Conservation (phyloP, 2,888 invertebrate genomes). For the Chydorus sphaericus region DNA sequence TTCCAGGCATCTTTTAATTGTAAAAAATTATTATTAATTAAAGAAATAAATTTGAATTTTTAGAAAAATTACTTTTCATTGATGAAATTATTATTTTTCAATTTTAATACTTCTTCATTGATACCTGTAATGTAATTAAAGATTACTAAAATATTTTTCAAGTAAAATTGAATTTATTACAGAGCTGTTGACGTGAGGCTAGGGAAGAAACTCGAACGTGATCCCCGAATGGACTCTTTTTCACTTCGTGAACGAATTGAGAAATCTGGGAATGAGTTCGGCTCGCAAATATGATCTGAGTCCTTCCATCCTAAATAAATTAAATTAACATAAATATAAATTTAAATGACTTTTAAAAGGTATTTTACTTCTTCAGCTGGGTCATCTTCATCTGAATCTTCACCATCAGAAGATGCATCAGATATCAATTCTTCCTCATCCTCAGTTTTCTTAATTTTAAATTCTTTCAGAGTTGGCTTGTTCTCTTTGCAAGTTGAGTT, state of each 20-base stretch:
- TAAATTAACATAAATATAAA: background rate
- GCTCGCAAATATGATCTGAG: slow-evolving; percentile 78
- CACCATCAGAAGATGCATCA: slow-evolving; percentile 22
- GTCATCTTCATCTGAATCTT: slow-evolving; percentile 30
- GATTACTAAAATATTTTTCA: too few relatives aligned
- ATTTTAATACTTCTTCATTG: slow-evolving; percentile 56
- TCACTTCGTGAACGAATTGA: slow-evolving; percentile 87
- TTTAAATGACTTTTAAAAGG: background rate
- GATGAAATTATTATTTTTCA: slow-evolving; percentile 61
- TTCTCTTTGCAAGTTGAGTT: slow-evolving; percentile 2
- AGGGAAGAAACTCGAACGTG: slow-evolving; percentile 60
- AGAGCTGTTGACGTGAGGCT: slow-evolving; percentile 82
- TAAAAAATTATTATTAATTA: too few relatives aligned
- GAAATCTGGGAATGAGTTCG: slow-evolving; percentile 92
- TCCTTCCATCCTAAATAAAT: background rate
- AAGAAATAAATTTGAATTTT: too few relatives aligned
- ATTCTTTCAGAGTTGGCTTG: background rate
- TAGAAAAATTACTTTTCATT: slow-evolving; percentile 70
- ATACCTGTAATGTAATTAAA: too few relatives aligned
- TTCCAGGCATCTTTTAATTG: slow-evolving; percentile 51
- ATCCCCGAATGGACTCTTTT: slow-evolving; percentile 57
- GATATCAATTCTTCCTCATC: slow-evolving; percentile 21
- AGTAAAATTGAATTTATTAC: too few relatives aligned
- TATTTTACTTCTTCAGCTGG: slow-evolving; percentile 22
- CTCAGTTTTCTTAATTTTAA: slow-evolving; percentile 12